Conservation (phyloP, 2,113 vertebrate genomes). For the Catharus fuscescens region DNA sequence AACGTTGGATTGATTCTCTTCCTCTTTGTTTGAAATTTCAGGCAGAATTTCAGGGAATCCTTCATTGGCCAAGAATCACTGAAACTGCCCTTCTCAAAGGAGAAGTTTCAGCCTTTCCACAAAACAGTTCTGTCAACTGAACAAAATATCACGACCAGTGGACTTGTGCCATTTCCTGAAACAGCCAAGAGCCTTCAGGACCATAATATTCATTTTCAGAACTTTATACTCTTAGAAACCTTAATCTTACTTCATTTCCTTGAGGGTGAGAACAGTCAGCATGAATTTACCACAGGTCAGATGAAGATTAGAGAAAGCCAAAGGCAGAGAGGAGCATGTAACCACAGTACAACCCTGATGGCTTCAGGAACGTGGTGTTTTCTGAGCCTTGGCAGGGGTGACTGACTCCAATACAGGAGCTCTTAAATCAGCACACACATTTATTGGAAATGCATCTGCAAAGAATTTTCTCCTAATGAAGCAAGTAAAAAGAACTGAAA, state of each 20-base stretch:
- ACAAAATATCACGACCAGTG: neutral
- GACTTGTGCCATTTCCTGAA: neutral
- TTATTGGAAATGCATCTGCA: constrained; percentile 48
- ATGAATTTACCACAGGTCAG: constrained; percentile 40
- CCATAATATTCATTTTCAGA: neutral
- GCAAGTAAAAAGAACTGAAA: constrained; percentile 55
- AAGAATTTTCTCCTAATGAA: constrained; percentile 61
- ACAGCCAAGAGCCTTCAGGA: neutral
- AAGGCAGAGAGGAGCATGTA: neutral
- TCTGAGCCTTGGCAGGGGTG: constrained; percentile 28
- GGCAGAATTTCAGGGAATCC: neutral
- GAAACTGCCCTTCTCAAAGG: neutral
- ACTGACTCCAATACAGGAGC: neutral
- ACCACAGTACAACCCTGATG: neutral
- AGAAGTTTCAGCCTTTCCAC: neutral
- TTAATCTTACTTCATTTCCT: constrained; percentile 41
- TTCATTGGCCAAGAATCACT: neutral
- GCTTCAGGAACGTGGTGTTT: neutral
- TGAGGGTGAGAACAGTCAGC: constrained; percentile 20
- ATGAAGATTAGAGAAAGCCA: constrained; percentile 24
- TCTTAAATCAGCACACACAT: neutral
- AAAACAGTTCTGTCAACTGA: neutral
- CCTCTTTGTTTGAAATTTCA: neutral
- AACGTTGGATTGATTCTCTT: neutral
- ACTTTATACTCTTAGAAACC: neutral